phyloP scores from a whole-genome alignment of 2,113 vertebrate genomes.

The Excalfactoria chinensis region DNA sequence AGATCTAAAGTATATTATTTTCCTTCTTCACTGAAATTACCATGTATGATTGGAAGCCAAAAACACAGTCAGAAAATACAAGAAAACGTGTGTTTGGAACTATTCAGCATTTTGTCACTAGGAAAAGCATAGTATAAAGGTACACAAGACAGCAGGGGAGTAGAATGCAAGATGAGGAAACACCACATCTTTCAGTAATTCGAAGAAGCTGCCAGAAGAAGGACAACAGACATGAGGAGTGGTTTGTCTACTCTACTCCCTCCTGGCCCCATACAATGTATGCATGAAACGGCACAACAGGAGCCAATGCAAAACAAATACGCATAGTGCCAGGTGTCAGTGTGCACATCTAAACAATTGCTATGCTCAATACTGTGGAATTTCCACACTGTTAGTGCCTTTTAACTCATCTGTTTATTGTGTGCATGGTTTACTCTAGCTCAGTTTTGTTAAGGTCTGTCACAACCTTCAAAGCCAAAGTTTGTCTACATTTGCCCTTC shows the following conservation, averaged over 20 bases:
- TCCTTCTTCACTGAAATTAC: slow-evolving; percentile 48
- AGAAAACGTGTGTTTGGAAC: slow-evolving; percentile 5
- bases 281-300: slow-evolving; percentile 26
- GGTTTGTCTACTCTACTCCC: background rate
- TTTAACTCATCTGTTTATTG: slow-evolving; percentile 55
- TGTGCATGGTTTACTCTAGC: slow-evolving; percentile 22
- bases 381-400: slow-evolving; percentile 41
- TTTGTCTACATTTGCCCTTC: slow-evolving; percentile 47
- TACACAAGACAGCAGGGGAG: background rate
- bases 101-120: slow-evolving; percentile 10
- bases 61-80: slow-evolving; percentile 15
- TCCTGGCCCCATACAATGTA: background rate
- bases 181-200: background rate
- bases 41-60: slow-evolving; percentile 2
- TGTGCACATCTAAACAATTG: slow-evolving; percentile 52
- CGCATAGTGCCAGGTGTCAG: slow-evolving; percentile 46
- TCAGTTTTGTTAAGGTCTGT: slow-evolving; percentile 22
- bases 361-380: slow-evolving; percentile 31
- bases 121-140: slow-evolving; percentile 2
- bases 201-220: slow-evolving; percentile 37
- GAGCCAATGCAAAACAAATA: slow-evolving; percentile 53
- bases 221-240: background rate
- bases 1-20: slow-evolving; percentile 36
- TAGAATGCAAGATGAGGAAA: background rate
- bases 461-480: slow-evolving; percentile 42